Evolutionary conservation across 2,797 vertebrate species (phyloP).

Genomic region (Channa striata): DNA sequence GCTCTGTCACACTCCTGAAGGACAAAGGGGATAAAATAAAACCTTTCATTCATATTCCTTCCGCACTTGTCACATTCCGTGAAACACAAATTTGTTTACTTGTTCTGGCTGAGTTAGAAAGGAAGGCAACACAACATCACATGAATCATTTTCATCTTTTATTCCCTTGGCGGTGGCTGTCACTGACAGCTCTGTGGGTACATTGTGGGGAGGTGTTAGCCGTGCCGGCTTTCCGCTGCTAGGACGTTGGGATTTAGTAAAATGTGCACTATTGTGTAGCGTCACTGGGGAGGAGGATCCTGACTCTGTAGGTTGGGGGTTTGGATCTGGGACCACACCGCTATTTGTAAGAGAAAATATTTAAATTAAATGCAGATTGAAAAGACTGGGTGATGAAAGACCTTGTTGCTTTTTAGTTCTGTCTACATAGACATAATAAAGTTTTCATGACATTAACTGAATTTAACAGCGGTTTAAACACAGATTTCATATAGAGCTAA

Average conservation of each 20-base stretch:
- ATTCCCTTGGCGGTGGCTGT: slow-evolving; percentile 52
- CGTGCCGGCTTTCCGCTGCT: slow-evolving; percentile 38
- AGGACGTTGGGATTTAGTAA: slow-evolving; percentile 57
- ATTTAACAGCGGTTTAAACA: slow-evolving; percentile 19
- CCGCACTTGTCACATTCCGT: slow-evolving; percentile 52
- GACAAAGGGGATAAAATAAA: slow-evolving; percentile 74
- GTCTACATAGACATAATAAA: not conserved
- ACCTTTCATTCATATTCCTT: slow-evolving; percentile 58
- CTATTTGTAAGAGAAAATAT: slow-evolving; percentile 17
- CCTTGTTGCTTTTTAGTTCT: not conserved
- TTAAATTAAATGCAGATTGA: slow-evolving; percentile 19
- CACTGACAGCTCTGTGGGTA: slow-evolving; percentile 65
- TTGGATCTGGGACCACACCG: slow-evolving; percentile 14
- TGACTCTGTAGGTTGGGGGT: slow-evolving; percentile 25
- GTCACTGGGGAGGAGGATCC: slow-evolving; percentile 28
- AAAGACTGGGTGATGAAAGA: not conserved
- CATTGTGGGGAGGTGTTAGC: slow-evolving; percentile 63
- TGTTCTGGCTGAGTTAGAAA: slow-evolving; percentile 75
- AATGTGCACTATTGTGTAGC: slow-evolving; percentile 34
- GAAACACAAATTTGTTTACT: slow-evolving; percentile 78
- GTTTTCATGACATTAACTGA: not conserved
- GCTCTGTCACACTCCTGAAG: slow-evolving; percentile 63
- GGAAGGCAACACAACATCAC: slow-evolving; percentile 68
- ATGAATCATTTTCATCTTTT: slow-evolving; percentile 76
- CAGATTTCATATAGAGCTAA: slow-evolving; percentile 5